Percentiles rank a stretch among this genome's conserved stretches.
phyloP scores from a whole-genome alignment of 1,140 invertebrate species.

The Heliconius eleuchia region DNA sequence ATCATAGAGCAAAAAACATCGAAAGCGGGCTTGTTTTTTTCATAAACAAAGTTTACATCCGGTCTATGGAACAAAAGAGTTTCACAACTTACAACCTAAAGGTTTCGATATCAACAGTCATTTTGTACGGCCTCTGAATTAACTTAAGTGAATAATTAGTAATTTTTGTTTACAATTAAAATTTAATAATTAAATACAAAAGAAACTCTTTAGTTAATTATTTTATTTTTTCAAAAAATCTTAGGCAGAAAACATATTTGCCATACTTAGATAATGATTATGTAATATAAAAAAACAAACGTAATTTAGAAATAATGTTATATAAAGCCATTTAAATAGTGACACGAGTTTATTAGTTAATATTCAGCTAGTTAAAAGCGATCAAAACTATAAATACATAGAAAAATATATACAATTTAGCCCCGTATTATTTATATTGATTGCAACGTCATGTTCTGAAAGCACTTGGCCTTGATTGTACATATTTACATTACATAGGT shows the following conservation, averaged over 20 bases:
- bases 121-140: conserved; percentile 5
- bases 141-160: conserved; percentile 1
- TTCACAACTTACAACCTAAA: neutral
- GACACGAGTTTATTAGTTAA: neutral
- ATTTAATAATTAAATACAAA: neutral
- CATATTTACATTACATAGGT: conserved; percentile 58
- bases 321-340: neutral
- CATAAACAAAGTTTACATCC: conserved; percentile 9
- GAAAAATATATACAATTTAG: conserved; percentile 30
- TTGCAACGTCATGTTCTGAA: conserved; percentile 59
- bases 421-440: conserved; percentile 44
- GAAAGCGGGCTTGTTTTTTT: conserved; percentile 9
- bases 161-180: conserved; percentile 1
- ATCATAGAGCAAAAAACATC: conserved; percentile 10
- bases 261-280: neutral
- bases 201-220: conserved; percentile 4
- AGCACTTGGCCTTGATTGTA: conserved; percentile 71
- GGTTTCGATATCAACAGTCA: neutral
- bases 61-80: conserved; percentile 7
- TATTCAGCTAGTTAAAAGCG: neutral
- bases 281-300: neutral
- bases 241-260: conserved; percentile 6
- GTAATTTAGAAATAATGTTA: neutral
- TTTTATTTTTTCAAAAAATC: conserved; percentile 3
- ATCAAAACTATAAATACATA: conserved; percentile 28